Evolutionary conservation across 1,140 invertebrate genomes (phyloP), one percentile per base, ranked within the genome.

Genomic region (Mycetomoellerius zeteki): DNA sequence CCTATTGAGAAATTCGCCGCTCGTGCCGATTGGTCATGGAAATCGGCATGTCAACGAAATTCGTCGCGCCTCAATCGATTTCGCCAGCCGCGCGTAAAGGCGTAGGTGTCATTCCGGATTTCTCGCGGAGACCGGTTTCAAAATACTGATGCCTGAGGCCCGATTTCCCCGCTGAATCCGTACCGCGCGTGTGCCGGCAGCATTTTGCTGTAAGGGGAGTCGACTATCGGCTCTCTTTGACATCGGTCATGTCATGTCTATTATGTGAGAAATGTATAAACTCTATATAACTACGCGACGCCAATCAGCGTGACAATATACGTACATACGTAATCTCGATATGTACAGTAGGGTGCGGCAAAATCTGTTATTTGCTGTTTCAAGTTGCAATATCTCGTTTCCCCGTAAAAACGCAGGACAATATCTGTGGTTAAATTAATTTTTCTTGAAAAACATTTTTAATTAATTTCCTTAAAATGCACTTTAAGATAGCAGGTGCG

Each of bases 71-170:
- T 75, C 84, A 73, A 89, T 87, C 88, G 85, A 89, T 80, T 62
- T 58, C 76, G 60, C 69, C 54, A 84, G 69, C 54, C 30, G 73
- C 27, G 65, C 37, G 67, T 81, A 77, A 82, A 30, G 58, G 89
- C 80, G 85, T 91, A 81, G 86, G 89, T 87, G 89, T 89, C 56
- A 80, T 90, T 89, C 84, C 89, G 65, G 87, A 88, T 50, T 47
- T 85, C n/a, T 58, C 33, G 50, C 52, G 43, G 43, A 75, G 81
- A 91, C 89, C 89, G 89, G 87, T 91, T 91, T 91, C 76, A 80
- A 91, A 89, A 90, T 87, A 65, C 88, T 72, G 78, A 30, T 58
- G 52, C 77, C 71, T 52, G 75, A 19, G 62, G 62, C 52, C 33
- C 62, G 65, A 56, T 88, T 82, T 86, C 43, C 69, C 27, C 43